Evolutionary conservation across 23 tunicate genomes (phyloP), one percentile per base, ranked within the genome.

Genomic region (Halocynthia roretzi): DNA sequence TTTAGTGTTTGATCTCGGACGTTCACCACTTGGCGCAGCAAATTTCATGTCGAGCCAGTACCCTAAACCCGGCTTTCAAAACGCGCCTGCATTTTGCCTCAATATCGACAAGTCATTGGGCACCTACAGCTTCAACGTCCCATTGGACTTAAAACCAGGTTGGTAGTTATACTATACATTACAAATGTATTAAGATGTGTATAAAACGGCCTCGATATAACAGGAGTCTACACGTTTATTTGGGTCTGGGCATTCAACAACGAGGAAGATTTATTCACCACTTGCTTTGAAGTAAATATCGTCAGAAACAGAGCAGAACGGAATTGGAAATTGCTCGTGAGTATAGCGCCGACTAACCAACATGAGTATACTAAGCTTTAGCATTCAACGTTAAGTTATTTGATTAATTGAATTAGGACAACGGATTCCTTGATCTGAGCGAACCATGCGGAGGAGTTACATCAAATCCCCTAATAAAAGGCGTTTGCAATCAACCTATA

Each of bases 361-460:
- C 44, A 31, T 31, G 44, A 31, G 44, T 4, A 31, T 31, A 31
- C 44, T 31, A 31, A 31, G 44, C 44, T 31, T 31, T 31, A 4
- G 44, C 44, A 31, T 0, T 31, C 44, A 1, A 31, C 44, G 4
- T 31, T 31, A 4, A 31, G 44, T 31, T 0, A 31, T 31, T 58
- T 58, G 15, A 68, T 68, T 11, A 14, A 50, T 61, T 84, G 44
- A 67, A 15, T 19, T 55, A 86, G 92, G 70, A 69, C 12, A 54
- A 51, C 49, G 86, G 86, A 7, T 76, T 82, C 19, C 64, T 9
- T 15, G 80, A 87, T 70, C 7, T 77, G 55, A 77, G 76, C n/a
- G 93, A 82, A 54, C 93, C 93, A 12, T 87, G 93, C 63, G 93
- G 93, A 12, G 93, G 93, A 15, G 7, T 82, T 50, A 87, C 93